Percentiles rank a stretch among this genome's conserved stretches.
Evolutionary conservation across 2,888 invertebrate species (phyloP).

Genomic region (Ceratothoa steindachneri): DNA sequence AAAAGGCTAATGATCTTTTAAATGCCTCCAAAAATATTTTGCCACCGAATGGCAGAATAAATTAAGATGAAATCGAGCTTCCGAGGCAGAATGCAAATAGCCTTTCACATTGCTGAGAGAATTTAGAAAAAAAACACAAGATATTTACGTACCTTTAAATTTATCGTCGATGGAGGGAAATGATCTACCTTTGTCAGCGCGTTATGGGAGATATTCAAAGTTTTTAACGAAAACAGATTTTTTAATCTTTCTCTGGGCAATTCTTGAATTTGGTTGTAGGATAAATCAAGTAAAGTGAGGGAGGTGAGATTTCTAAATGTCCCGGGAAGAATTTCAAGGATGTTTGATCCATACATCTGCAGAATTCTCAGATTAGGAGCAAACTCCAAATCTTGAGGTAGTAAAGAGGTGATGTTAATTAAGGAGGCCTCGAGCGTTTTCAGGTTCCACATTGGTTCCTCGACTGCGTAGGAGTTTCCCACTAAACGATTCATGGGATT

Average conservation of each 20-base stretch:
- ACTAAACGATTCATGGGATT: conserved; percentile 63
- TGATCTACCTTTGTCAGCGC: conserved; percentile 50
- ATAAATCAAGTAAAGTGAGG: conserved; percentile 76
- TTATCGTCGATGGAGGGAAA: conserved; percentile 42
- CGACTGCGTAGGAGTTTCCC: conserved; percentile 26
- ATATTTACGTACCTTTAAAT: conserved; percentile 6
- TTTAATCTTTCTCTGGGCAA: conserved; percentile 58
- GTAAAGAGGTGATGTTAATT: conserved; percentile 80
- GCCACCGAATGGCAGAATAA: no score
- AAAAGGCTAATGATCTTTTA: no score
- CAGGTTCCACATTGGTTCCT: conserved; percentile 32
- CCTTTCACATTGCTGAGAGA: no score
- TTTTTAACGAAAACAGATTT: conserved; percentile 47
- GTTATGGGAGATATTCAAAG: conserved; percentile 51
- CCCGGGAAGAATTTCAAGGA: conserved; percentile 69
- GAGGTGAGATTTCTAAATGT: conserved; percentile 73
- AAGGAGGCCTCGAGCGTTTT: conserved; percentile 32
- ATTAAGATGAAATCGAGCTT: no score
- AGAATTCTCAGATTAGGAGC: conserved; percentile 72
- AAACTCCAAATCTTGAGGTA: conserved; percentile 74
- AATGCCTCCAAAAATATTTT: no score
- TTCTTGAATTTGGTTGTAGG: conserved; percentile 76
- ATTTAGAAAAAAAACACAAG: no score
- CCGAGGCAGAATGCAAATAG: no score
- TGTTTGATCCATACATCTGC: conserved; percentile 80